Evolutionary conservation across 1,140 invertebrate species (phyloP), one percentile per base, ranked within the genome.

Genomic region (Nasonia vitripennis): DNA sequence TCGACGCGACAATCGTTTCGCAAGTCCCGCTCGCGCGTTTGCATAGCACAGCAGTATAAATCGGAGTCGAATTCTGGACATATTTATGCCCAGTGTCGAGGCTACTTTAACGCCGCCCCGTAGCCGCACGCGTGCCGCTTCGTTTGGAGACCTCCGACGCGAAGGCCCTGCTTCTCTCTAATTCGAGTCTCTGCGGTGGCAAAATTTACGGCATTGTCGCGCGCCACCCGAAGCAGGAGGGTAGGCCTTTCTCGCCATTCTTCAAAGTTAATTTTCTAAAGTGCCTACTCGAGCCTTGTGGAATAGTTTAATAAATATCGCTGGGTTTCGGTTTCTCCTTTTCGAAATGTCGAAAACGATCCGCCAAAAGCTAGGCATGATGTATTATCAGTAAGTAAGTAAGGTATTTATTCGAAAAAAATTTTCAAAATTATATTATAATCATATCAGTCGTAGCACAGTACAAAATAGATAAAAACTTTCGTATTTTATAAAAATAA

Each of bases 31-130:
- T 51, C 20, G 14, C 51, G 3, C 73, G 73, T 75, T 75, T 75
- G 73, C 73, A 75, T 75, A 75, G 73, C 73, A n/a, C 73, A 62
- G 17, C 9, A 45, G 48, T 78, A 78, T 78, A 78, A 78, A 78
- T 78, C 75, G n/a, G 75, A 27, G 75, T 51, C 75, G 48, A 27
- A 78, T 78, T 78, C 48, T 78, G 23, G 48, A 78, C 75, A 55
- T 78, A 78, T 78, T 78, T 78, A 78, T 78, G 75, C 75, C 75
- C 75, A n/a, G 23, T 23, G 48, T 78, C 45, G 75, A 17, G 20
- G 75, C 20, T 78, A 78, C 75, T 78, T 55, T 78, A 51, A 23
- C 41, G 48, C 45, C 20, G 2, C 41, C 23, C n/a, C 73, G 17
- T 17, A 6, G 27, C 71, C 20, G 20, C 70, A 31, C 23, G 2